These are phyloP conservation scores for Alsophila aescularia DNA, from an alignment of 2,888 invertebrate genomes.

Conservation along the genomic window DNA sequence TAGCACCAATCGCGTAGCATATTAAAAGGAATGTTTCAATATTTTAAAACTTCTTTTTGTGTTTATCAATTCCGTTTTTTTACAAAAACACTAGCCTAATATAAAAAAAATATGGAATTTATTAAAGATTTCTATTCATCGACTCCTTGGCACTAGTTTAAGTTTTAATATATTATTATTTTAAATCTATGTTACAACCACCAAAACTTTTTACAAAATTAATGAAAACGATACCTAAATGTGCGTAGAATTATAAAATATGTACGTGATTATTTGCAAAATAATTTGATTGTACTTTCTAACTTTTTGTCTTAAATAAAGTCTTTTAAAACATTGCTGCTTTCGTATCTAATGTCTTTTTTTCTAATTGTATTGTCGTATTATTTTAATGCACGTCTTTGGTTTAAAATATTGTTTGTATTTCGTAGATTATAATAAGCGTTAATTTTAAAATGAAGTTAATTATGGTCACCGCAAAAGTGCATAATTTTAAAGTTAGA, in stretches of 20 bases:
- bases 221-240: constrained; percentile 14
- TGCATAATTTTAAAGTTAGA: too few species aligned
- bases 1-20: constrained; percentile 65
- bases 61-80: constrained; percentile 35
- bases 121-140: constrained; percentile 20
- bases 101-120: constrained; percentile 15
- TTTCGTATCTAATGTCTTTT: constrained; percentile 12
- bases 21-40: constrained; percentile 27
- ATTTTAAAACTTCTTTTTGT: constrained; percentile 38
- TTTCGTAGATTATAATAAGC: background rate
- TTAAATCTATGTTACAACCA: constrained; percentile 23
- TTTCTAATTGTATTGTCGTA: constrained; percentile 10
- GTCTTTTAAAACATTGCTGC: constrained; percentile 30
- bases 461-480: too few species aligned
- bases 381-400: constrained; percentile 9
- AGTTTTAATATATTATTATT: constrained; percentile 14
- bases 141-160: constrained; percentile 47
- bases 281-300: constrained; percentile 15
- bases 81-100: constrained; percentile 38
- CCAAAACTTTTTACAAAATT: constrained; percentile 31
- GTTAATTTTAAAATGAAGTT: too few species aligned
- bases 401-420: background rate
- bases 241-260: constrained; percentile 29
- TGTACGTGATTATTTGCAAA: constrained; percentile 13
- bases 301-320: constrained; percentile 23